Percentiles rank a stretch among this genome's conserved stretches.
These are phyloP conservation scores for Drosophila acutilabella DNA, from an alignment of 2,888 invertebrate species.

Conservation along the genomic window DNA sequence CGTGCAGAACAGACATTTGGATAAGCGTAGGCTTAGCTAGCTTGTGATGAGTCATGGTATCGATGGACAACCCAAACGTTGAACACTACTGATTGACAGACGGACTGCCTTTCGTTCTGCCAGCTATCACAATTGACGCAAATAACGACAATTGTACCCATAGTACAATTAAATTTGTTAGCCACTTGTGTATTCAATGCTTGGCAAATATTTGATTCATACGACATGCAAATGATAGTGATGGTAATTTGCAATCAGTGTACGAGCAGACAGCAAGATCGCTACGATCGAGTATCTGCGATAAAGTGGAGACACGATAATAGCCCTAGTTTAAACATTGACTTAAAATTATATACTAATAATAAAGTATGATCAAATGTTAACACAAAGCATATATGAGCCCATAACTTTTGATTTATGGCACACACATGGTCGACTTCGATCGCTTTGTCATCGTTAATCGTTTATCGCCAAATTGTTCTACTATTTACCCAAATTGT, in stretches of 20 bases:
- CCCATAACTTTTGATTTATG: conserved; percentile 60
- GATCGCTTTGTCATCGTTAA: conserved; percentile 22
- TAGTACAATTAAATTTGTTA: conserved; percentile 27
- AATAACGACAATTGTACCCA: conserved; percentile 40
- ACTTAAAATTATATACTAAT: conserved; percentile 46
- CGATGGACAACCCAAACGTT: background rate
- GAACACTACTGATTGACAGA: conserved; percentile 4
- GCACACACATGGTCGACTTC: conserved; percentile 54
- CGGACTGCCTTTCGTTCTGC: background rate
- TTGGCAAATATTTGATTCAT: conserved; percentile 37
- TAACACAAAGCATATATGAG: conserved; percentile 28
- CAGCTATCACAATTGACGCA: conserved; percentile 64
- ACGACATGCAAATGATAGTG: conserved; percentile 51
- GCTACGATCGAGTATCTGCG: conserved; percentile 6
- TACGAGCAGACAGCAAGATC: background rate
- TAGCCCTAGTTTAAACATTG: conserved; percentile 29
- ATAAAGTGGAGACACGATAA: conserved; percentile 22
- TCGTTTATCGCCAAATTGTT: conserved; percentile 43
- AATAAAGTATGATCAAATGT: conserved; percentile 73
- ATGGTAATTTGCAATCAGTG: conserved; percentile 34
- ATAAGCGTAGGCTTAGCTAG: conserved; percentile 30
- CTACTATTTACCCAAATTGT: conserved; percentile 55
- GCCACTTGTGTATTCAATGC: conserved; percentile 25
- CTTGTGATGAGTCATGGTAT: conserved; percentile 32
- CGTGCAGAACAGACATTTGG: conserved; percentile 21